Conservation (phyloP, 2,888 invertebrate genomes). For the Phyllotreta striolata region DNA sequence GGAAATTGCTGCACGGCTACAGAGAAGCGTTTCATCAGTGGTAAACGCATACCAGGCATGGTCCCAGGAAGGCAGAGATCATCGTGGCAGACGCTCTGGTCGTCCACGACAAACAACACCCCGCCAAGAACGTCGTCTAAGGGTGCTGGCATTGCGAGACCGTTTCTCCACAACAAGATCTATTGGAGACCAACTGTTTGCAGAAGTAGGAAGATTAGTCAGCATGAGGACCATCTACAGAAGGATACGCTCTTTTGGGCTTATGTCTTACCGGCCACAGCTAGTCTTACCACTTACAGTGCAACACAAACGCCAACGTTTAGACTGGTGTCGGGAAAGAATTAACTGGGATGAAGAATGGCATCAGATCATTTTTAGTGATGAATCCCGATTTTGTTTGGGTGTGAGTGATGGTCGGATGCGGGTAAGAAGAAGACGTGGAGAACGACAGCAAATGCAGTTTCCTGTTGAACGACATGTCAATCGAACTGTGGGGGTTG, state of each 20-base stretch:
- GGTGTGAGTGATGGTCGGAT: neutral
- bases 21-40: neutral
- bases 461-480: neutral
- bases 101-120: slow-evolving; percentile 4
- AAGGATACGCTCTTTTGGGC: slow-evolving; percentile 2
- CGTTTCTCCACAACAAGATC: neutral
- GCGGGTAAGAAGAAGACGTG: slow-evolving; percentile 9
- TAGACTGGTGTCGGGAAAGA: slow-evolving; percentile 7
- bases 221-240: neutral
- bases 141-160: neutral
- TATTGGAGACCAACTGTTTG: neutral
- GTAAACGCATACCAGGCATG: no score
- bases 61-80: neutral
- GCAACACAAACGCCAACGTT: neutral
- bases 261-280: neutral
- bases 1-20: neutral
- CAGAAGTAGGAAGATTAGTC: neutral
- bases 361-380: slow-evolving; percentile 8
- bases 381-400: slow-evolving; percentile 22
- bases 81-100: slow-evolving; percentile 12
- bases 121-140: slow-evolving; percentile 5
- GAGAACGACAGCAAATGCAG: neutral
- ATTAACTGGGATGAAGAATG: slow-evolving; percentile 3
- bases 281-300: neutral
- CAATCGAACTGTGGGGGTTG: neutral